Base-by-base conservation (phyloP, 2,113 vertebrate species). In the Verasper variegatus region DNA sequence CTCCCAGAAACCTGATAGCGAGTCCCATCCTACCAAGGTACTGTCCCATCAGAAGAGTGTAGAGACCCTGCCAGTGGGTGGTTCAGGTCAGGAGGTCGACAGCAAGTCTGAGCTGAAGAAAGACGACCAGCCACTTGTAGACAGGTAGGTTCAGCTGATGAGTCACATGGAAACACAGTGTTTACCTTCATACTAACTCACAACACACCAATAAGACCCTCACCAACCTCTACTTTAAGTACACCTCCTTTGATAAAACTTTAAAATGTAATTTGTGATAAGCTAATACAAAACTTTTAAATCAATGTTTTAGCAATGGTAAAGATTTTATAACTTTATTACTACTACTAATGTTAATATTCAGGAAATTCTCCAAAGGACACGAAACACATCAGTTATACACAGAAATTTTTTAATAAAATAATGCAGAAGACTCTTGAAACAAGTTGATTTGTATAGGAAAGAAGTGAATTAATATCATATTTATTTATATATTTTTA, bases 61-160 rank as follows among this genome's bases (percentile, higher is more conserved):
- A 35, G 78, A 89, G 27, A 54, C 31, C 31, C 31, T 31, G 31
- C 31, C 15, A 17, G 42, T 24, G 61, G 80, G 12, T 31, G 35
- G 4, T 17, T 35, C 85, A 15, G 42, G 4, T 66, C 76, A 69
- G 71, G 69, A 70, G 64, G 74, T 69, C 0, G 84, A 79, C 83
- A 86, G 79, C 65, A 69, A 3, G 26, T 17, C 80, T 66, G 76
- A 90, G 52, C 49, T 37, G 55, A 69, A 83, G 62, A 52, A 24
- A 13, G 70, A 83, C 54, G 69, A 23, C n/a, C 74, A 51, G 49
- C 78, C 24, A 37, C 67, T 57, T 2, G n/a, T 86, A 21, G 71
- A 74, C 68, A 93, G 93, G 94, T 94, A 60, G 76, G 84, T 5
- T 57, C 58, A 56, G 27, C 54, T 27, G 20, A 75, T 56, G 24